Percentiles rank a stretch among this genome's conserved stretches.
Evolutionary conservation across 2,113 vertebrate genomes (phyloP).

Genomic region (Calcarius ornatus): DNA sequence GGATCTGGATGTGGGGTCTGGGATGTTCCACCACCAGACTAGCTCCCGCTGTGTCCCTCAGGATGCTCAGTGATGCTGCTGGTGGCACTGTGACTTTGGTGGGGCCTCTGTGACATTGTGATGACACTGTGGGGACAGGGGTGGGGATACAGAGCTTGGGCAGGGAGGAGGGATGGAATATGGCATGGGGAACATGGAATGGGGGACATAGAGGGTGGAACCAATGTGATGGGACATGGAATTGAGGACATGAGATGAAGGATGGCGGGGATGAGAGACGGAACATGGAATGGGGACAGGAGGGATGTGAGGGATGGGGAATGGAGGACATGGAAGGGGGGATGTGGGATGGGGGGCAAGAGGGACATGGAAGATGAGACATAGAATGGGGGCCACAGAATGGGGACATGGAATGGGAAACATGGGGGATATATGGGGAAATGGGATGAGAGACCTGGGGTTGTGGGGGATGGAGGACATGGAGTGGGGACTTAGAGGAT

Average conservation of each 20-base stretch:
- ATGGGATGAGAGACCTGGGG: neutral
- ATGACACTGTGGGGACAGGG: fast-evolving
- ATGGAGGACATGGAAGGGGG: neutral
- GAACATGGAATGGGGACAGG: neutral
- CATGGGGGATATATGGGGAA: neutral
- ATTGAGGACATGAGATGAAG: no score
- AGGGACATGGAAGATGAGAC: neutral
- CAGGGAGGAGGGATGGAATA: neutral
- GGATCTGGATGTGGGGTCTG: neutral
- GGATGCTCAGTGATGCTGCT: neutral
- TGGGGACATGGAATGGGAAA: neutral
- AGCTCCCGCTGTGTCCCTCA: neutral
- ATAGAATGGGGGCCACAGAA: neutral
- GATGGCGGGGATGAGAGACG: no score
- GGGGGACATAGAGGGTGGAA: neutral
- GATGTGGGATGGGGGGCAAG: neutral
- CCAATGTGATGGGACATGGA: neutral
- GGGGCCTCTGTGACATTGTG: neutral
- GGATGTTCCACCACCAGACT: neutral
- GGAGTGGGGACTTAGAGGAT: neutral
- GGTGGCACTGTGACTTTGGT: neutral
- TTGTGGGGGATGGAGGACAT: neutral
- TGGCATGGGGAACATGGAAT: neutral
- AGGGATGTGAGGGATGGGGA: neutral
- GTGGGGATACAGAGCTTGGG: fast-evolving